Conservation (phyloP, 2,888 invertebrate species). For the Metacarcinus magister region DNA sequence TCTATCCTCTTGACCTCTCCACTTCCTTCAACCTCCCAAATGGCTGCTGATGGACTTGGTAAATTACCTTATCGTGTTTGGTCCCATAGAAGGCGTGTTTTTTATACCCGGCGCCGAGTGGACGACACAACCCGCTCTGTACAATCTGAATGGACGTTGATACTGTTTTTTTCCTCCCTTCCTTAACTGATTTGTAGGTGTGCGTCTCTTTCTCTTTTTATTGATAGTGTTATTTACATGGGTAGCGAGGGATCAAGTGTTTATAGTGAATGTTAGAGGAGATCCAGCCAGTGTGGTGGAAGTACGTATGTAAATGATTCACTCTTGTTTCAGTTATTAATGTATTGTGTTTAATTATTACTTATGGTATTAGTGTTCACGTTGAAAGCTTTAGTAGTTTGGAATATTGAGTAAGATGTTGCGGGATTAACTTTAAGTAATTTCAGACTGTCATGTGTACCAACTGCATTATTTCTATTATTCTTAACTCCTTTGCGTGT, state of each 20-base stretch:
- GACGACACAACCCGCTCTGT: neutral
- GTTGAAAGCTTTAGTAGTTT: neutral
- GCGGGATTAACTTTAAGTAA: too few relatives aligned
- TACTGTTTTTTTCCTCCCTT: neutral
- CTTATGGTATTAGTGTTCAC: neutral
- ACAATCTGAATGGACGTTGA: neutral
- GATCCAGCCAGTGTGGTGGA: neutral
- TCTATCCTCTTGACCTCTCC: conserved; percentile 12
- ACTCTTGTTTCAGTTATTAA: neutral
- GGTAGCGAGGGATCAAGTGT: neutral
- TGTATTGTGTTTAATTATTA: neutral
- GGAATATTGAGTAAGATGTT: neutral
- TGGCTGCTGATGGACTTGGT: neutral
- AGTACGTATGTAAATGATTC: neutral
- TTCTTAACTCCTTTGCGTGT: too few relatives aligned
- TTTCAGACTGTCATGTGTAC: too few relatives aligned
- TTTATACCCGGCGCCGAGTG: neutral
- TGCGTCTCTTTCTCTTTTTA: neutral
- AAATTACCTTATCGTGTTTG: neutral
- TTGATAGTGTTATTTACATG: neutral
- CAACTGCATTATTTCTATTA: too few relatives aligned
- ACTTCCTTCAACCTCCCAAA: neutral
- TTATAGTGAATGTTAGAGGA: neutral
- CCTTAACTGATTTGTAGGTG: neutral
- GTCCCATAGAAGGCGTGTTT: neutral